Evolutionary conservation across 2,113 vertebrate species (phyloP).

Genomic region (Salvelinus namaycush): DNA sequence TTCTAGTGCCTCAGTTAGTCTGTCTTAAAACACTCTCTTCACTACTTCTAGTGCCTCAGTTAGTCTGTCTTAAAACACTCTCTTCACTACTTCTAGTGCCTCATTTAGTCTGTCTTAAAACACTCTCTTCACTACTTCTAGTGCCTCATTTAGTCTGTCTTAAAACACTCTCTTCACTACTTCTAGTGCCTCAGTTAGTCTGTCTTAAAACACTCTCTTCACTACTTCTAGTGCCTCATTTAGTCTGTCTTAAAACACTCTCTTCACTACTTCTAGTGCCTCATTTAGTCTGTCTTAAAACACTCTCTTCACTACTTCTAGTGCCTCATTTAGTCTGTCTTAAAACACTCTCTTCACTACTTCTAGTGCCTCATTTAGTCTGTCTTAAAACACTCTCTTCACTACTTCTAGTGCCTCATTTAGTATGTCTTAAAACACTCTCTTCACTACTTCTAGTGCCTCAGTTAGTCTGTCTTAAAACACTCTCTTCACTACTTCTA

Average conservation of each 20-base stretch:
- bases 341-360: constrained; percentile 62
- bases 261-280: constrained; percentile 63
- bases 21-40: constrained; percentile 68
- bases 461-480: constrained; percentile 76
- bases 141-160: constrained; percentile 75
- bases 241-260: constrained; percentile 71
- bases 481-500: constrained; percentile 62
- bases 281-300: constrained; percentile 76
- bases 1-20: constrained; percentile 75
- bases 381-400: constrained; percentile 68
- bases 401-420: constrained; percentile 76
- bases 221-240: constrained; percentile 72
- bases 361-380: constrained; percentile 75
- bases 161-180: constrained; percentile 61
- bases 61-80: constrained; percentile 71
- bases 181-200: constrained; percentile 75
- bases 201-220: constrained; percentile 68
- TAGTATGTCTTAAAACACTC: constrained; percentile 71
- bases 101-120: constrained; percentile 76
- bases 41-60: constrained; percentile 71
- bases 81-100: constrained; percentile 63
- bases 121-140: constrained; percentile 62
- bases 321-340: constrained; percentile 75
- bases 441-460: constrained; percentile 63
- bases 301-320: constrained; percentile 62